Base-by-base conservation (phyloP, 2,797 vertebrate species). In the Morelia viridis region DNA sequence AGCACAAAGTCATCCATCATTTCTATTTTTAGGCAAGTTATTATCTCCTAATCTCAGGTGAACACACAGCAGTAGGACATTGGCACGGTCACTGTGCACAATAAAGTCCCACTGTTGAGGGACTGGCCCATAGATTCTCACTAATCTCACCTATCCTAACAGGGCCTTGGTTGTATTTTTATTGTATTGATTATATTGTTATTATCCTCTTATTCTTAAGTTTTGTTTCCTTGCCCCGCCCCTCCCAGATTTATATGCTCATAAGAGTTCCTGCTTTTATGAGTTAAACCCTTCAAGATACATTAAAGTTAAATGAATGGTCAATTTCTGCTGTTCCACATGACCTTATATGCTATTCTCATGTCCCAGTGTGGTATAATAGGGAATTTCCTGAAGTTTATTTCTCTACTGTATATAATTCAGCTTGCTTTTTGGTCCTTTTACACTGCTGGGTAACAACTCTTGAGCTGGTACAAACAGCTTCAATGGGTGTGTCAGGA, bases 371-470 rank as follows among this genome's bases (percentile, higher is more conserved):
- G 94, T 95, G 94, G 94, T 95, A 95, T 96, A 97, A 96, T 96
- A 96, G 65, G 96, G 94, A 93, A 95, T 96, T 95, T 94, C 94
- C 96, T 95, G 94, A 96, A 96, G 96, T 96, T 96, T 96, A 96
- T 95, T 96, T 94, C 89, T 87, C 96, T 95, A 96, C 94, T 96
- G 96, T 97, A 96, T 96, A 96, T 95, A 97, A 97, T 97, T 95
- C 95, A 96, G 96, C 96, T 96, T 96, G 96, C 96, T 96, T 97
- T 96, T 96, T 96, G 95, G 94, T 96, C 96, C 95, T 97, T 97
- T 97, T 96, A 95, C 96, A 97, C 97, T 97, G 96, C 96, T 96
- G 96, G 97, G 97, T 97, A 96, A 97, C 97, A 97, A 96, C 97
- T 97, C 95, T 97, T 96, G 97, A 97, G 96, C 96, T 96, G 97